Evolutionary conservation across 2,888 invertebrate species (phyloP), one percentile per base, ranked within the genome.

Genomic region (Abrostola tripartita): DNA sequence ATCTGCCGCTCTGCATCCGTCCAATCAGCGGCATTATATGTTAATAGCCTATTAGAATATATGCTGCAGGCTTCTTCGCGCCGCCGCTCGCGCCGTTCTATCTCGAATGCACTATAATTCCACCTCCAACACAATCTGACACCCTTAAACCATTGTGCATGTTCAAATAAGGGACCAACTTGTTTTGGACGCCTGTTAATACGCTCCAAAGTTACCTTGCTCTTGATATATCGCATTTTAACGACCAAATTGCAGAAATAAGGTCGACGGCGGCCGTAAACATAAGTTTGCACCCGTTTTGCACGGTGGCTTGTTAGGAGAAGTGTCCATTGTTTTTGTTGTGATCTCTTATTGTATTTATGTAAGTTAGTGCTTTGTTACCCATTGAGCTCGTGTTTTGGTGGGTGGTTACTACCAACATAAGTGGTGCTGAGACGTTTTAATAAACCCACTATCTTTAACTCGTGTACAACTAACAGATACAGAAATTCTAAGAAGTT

Each of bases 11-110:
- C 90, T 90, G 91, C 92, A 93, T 92, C 91, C 92, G 92, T 93
- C 95, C 95, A 96, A 96, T 96, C 95, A 95, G 95, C 92, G 81
- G 91, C 90, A 95, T 94, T 94, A 94, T 94, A 95, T 95, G 94
- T 93, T 94, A 94, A 95, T 94, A 92, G 92, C 89, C 93, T 91
- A 94, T 95, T 95, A 94, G 93, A 94, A 94, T 94, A 94, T 90
- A 90, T 88, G 85, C 88, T 82, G 87, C 88, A 83, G 84, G 86
- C 85, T 85, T 87, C 89, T 90, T 90, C 90, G 90, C 91, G 86
- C 90, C 87, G 88, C 81, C 81, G 79, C 81, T 80, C 81, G 84
- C 82, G 78, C 84, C 79, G 67, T 65, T 82, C 82, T 87, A 88
- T 88, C 88, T 83, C 77, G 52, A 78, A 82, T 73, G 76, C 78